phyloP scores from a whole-genome alignment of 2,888 invertebrate genomes.

The Xestia xanthographa region DNA sequence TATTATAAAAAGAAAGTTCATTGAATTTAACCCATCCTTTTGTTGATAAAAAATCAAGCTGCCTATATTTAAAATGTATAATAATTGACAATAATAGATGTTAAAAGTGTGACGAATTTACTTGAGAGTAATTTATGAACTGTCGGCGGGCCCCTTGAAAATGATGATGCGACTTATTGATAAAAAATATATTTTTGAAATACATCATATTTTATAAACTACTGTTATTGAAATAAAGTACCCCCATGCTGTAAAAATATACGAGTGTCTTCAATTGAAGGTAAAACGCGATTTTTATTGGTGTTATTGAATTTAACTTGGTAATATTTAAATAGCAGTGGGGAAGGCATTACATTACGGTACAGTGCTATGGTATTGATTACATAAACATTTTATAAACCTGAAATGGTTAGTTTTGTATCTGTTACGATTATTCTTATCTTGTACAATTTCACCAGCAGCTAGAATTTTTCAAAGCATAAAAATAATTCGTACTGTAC shows the following conservation, averaged over 20 bases:
- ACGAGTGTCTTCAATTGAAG: slow-evolving; percentile 53
- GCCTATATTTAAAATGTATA: slow-evolving; percentile 70
- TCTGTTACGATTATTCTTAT: too few species aligned
- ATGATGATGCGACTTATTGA: slow-evolving; percentile 77
- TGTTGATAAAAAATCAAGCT: slow-evolving; percentile 64
- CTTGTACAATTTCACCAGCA: background rate
- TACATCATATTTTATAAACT: slow-evolving; percentile 70
- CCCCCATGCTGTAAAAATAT: slow-evolving; percentile 80
- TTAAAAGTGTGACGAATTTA: slow-evolving; percentile 86
- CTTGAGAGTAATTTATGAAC: slow-evolving; percentile 81
- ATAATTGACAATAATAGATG: slow-evolving; percentile 81
- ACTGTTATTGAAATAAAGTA: slow-evolving; percentile 81
- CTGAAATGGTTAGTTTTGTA: background rate
- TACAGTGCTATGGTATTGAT: background rate
- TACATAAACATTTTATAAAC: background rate
- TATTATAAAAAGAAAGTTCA: slow-evolving; percentile 60
- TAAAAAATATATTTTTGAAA: slow-evolving; percentile 81
- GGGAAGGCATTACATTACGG: background rate
- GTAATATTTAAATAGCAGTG: slow-evolving; percentile 32
- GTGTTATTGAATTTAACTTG: slow-evolving; percentile 35
- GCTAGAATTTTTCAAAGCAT: background rate
- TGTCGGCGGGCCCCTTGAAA: slow-evolving; percentile 72
- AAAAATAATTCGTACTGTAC: background rate
- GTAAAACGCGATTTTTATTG: slow-evolving; percentile 34
- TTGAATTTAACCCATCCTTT: slow-evolving; percentile 65